Evolutionary conservation across 1,140 invertebrate species (phyloP), one percentile per base, ranked within the genome.

Genomic region (Neodiprion lecontei): DNA sequence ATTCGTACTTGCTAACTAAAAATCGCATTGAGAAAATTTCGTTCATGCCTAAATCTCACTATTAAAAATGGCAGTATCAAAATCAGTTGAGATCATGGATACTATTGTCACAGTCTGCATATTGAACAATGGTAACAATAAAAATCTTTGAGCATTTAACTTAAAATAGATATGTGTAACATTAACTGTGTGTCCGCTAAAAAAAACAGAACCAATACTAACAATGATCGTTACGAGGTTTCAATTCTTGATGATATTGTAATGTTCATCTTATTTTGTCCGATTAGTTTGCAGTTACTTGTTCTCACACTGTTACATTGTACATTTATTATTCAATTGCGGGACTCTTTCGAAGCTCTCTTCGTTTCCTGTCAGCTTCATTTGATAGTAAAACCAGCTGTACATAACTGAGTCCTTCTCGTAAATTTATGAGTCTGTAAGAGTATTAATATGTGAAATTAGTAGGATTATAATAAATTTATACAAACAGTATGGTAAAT

Each of bases 391-490:
- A 78, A 53, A 82, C 78, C 17, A 87, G 77, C 79, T 87, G 85
- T 69, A 87, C 61, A 53, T 84, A 83, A 77, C 86, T 87, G 74
- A 84, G 80, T 48, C 86, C 86, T 69, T 85, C 83, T 53, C 83
- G 78, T 75, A 87, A 76, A 75, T 87, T 86, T 40, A 87, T 84
- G 11, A 83, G 76, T 79, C 86, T 87, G 76, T 70, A 83, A 84
- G 72, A 61, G 11, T 61, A 61, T 61, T 7, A 72, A 12, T 14
- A 69, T 69, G 8, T 23, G 7, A 14, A 23, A 23, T 69, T 69
- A 66, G 61, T 66, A 14, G 14, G 14, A 21, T 7, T n/a, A 66
- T 66, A 7, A 66, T 21, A 66, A 14, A 66, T 66, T 14, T 66
- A 7, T 7, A 14, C 21, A 7, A 66, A n/a, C 1, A 40, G 28